A percentile compares a stretch with the other conserved stretches of the same genome.
phyloP scores from a whole-genome alignment of 2,113 vertebrate genomes.

The pig (Sus scrofa) region T2T-Sscrofa CM000819.6:112900001-112900500 shows the following conservation, averaged over 20 bases:
- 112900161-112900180: not conserved
- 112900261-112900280: not conserved
- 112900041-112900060: too few species aligned
- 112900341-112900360: not conserved
- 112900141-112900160: not conserved
- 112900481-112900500: not conserved
- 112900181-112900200: not conserved
- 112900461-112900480: not conserved
- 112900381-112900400: not conserved
- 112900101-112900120: too few species aligned
- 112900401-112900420: not conserved
- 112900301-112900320: not conserved
- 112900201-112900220: not conserved
- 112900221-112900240: not conserved
- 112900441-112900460: not conserved
- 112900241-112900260: not conserved
- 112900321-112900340: not conserved
- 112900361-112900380: not conserved
- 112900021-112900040: too few species aligned
- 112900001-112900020: too few species aligned
- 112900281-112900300: not conserved
- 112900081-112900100: too few species aligned
- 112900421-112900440: not conserved
- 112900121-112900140: too few species aligned
- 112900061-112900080: too few species aligned